Conservation (phyloP, 1,140 invertebrate genomes). For the Zaprionus africanus region DNA sequence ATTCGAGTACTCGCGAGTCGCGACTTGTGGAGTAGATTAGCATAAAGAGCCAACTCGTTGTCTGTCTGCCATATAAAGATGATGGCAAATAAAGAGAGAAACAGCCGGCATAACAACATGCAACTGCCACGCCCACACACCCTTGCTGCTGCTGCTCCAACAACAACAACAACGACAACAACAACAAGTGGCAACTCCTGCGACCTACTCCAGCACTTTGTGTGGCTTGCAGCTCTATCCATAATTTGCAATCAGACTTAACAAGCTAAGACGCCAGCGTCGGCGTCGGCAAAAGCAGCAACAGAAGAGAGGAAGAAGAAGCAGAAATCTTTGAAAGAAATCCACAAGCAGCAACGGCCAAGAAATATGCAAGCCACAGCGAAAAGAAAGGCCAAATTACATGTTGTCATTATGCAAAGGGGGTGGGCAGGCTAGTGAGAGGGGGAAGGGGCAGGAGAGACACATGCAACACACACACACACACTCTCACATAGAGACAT, state of each 20-base stretch:
- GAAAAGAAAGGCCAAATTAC: conserved; percentile 78
- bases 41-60: conserved; percentile 54
- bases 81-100: neutral
- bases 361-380: conserved; percentile 50
- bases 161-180: conserved; percentile 1
- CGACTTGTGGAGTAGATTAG: conserved; percentile 45
- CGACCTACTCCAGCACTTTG: neutral
- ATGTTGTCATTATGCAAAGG: conserved; percentile 72
- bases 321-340: conserved; percentile 27
- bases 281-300: neutral
- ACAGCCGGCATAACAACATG: conserved; percentile 7
- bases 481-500: conserved; percentile 28
- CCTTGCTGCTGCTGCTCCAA: conserved; percentile 5
- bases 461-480: conserved; percentile 24
- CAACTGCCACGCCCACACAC: conserved; percentile 42
- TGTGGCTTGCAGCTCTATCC: conserved; percentile 24
- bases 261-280: conserved; percentile 28
- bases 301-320: conserved; percentile 6
- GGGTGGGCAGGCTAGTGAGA: neutral
- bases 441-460: conserved; percentile 10
- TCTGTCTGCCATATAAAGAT: neutral
- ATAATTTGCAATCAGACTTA: conserved; percentile 53
- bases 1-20: conserved; percentile 42
- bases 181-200: neutral
- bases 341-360: conserved; percentile 24